These are phyloP conservation scores for Clarias laeviceps DNA, from an alignment of 2,797 vertebrate genomes.

Conservation along the genomic window DNA sequence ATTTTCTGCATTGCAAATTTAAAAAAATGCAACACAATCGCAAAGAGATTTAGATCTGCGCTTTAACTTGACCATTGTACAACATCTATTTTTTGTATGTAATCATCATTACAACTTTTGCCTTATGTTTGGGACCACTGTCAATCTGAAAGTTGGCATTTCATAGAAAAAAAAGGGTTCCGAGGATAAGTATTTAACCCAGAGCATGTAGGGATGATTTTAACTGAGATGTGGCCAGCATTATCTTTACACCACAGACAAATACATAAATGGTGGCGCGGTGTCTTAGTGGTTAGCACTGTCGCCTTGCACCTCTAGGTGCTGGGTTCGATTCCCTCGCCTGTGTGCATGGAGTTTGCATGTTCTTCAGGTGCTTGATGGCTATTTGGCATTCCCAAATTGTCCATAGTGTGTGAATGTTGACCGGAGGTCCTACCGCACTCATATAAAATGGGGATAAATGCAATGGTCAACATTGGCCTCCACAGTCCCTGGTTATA, in stretches of 20 bases:
- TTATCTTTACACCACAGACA: not conserved
- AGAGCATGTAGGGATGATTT: not conserved
- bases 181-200: not conserved
- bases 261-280: too few relatives aligned
- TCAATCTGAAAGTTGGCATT: not conserved
- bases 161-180: not conserved
- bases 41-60: not conserved
- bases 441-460: too few relatives aligned
- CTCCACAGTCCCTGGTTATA: too few relatives aligned
- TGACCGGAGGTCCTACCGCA: too few relatives aligned
- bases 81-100: not conserved
- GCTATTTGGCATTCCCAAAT: too few relatives aligned
- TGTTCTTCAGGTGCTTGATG: too few relatives aligned
- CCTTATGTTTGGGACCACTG: not conserved
- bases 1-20: not conserved
- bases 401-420: too few relatives aligned
- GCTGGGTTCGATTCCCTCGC: too few relatives aligned
- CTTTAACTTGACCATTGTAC: not conserved
- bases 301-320: too few relatives aligned
- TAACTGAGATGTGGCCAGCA: not conserved
- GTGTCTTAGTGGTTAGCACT: too few relatives aligned
- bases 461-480: too few relatives aligned
- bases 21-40: not conserved
- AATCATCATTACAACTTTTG: not conserved
- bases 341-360: too few relatives aligned